These are phyloP conservation scores for Tiliacea aurago DNA, from an alignment of 2,888 invertebrate genomes.

Conservation along the genomic window DNA sequence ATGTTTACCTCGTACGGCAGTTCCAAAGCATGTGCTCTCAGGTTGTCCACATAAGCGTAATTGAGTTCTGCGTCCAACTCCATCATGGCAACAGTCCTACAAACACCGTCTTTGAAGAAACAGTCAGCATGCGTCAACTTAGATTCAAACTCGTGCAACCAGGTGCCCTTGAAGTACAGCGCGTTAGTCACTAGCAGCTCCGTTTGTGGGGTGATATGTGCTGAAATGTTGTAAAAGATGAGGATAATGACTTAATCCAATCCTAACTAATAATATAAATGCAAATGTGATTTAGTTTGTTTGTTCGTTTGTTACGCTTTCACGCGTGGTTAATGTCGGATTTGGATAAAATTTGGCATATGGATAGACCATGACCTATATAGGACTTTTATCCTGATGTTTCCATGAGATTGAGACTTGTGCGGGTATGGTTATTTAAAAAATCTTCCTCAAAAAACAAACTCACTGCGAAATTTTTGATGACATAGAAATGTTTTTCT, in stretches of 20 bases:
- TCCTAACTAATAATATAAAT: no score
- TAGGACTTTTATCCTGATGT: no score
- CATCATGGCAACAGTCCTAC: constrained; percentile 91
- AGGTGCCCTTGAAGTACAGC: constrained; percentile 92
- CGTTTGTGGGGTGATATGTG: constrained; percentile 83
- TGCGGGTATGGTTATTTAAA: no score
- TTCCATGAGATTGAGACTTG: no score
- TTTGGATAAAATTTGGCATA: no score
- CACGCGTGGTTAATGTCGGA: no score
- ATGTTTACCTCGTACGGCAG: constrained; percentile 91
- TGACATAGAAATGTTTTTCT: not conserved
- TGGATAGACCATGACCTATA: no score
- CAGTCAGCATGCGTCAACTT: constrained; percentile 86
- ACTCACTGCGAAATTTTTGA: not conserved
- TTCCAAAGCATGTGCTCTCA: constrained; percentile 92
- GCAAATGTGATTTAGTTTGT: no score
- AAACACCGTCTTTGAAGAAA: constrained; percentile 87
- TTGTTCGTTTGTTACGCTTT: no score
- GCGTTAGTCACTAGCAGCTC: constrained; percentile 91
- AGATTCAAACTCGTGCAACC: constrained; percentile 91
- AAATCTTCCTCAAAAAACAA: no score
- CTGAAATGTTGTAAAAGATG: constrained; percentile 73
- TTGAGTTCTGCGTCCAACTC: constrained; percentile 89
- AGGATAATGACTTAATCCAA: not conserved
- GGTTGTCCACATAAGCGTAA: constrained; percentile 89